phyloP scores from a whole-genome alignment of 1,140 invertebrate species.

The Dendroctonus ponderosae region DNA sequence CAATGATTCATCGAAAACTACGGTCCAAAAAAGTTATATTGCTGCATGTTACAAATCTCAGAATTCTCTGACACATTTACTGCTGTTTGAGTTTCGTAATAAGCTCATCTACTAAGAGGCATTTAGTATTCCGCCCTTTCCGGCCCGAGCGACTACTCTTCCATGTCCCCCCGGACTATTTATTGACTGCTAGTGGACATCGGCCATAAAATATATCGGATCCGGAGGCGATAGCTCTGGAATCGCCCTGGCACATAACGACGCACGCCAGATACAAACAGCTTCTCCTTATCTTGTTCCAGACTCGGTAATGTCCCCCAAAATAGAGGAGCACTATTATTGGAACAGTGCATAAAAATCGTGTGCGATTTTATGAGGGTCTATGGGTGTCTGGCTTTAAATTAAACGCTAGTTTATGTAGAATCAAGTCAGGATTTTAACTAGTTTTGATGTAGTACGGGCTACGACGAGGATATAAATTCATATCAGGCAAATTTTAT shows the following conservation, averaged over 20 bases:
- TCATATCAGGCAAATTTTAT: no score
- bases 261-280: slow-evolving; percentile 41
- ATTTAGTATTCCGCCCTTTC: slow-evolving; percentile 28
- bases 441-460: not conserved
- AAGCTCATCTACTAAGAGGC: slow-evolving; percentile 3
- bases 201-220: slow-evolving; percentile 47
- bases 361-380: not conserved
- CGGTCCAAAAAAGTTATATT: no score
- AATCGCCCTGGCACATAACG: slow-evolving; percentile 37
- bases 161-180: slow-evolving; percentile 38
- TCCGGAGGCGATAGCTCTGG: slow-evolving; percentile 37
- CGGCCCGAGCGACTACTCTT: not conserved
- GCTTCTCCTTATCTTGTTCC: slow-evolving; percentile 32
- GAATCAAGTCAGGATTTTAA: not conserved
- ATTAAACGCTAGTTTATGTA: not conserved
- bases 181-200: slow-evolving; percentile 48
- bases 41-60: no score
- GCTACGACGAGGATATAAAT: no score
- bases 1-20: no score
- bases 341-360: not conserved
- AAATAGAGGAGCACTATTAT: not conserved
- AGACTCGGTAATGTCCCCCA: slow-evolving; percentile 9
- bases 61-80: no score
- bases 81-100: not conserved
- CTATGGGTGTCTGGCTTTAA: not conserved